Evolutionary conservation across 2,113 vertebrate genomes (phyloP), one percentile per base, ranked within the genome.

Genomic region (Eleginops maclovinus): DNA sequence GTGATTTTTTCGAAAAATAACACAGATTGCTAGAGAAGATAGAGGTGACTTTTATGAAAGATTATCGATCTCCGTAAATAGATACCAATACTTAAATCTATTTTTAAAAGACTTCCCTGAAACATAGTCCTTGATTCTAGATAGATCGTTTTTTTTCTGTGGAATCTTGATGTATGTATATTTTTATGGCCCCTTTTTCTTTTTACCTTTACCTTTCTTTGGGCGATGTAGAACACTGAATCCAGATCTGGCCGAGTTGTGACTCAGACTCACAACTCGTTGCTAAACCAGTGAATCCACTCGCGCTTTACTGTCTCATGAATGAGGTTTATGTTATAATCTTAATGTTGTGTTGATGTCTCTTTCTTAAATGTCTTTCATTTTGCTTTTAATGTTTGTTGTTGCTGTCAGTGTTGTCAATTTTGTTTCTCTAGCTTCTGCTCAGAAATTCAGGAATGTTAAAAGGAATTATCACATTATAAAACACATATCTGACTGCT

Each of bases 391-490:
- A 24, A 46, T 43, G 11, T 58, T 67, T 41, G 41, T 72, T 4
- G 49, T 64, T 53, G 44, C 53, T 58, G 24, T 76, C 55, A 2
- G 17, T 75, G 41, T 61, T 60, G 44, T 83, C 19, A 14, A 11
- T 60, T 75, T 70, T 53, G 61, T 78, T 75, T 63, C 22, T 82
- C 17, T 22, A 16, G 46, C 55, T 85, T 72, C 72, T 59, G 50
- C 66, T 81, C 46, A 71, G 51, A 66, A 61, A 82, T 86, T 77
- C 73, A 81, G 77, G 72, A 79, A 81, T 65, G 64, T 72, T 83
- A 2, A 54, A 75, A 68, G 7, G 9, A 72, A 79, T 26, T 70
- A 77, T 77, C 53, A 65, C 67, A 60, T 72, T 72, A 58, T 53
- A 55, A 66, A 63, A 77, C 40, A 54, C 44, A 55, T 83, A 75